phyloP scores from a whole-genome alignment of 2,888 invertebrate genomes.

The Heliconius cydno region DNA sequence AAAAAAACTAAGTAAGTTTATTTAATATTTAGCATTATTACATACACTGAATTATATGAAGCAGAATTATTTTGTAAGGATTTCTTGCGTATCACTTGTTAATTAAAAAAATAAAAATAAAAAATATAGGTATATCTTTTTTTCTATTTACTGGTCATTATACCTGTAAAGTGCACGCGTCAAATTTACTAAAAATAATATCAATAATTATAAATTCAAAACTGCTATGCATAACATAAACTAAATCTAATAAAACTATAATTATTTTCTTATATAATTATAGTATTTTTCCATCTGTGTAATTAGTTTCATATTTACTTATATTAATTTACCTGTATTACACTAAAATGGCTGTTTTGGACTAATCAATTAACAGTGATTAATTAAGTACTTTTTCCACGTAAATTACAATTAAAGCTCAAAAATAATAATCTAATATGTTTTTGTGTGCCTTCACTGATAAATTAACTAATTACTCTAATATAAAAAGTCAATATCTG shows the following conservation, averaged over 20 bases:
- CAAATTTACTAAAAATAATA: neutral
- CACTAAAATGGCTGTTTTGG: neutral
- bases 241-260: too few species aligned
- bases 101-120: too few species aligned
- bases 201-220: neutral
- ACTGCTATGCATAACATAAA: neutral
- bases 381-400: slow-evolving; percentile 14
- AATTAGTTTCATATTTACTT: neutral
- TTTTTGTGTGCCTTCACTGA: neutral
- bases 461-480: neutral
- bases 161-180: neutral
- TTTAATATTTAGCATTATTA: too few species aligned
- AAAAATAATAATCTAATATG: slow-evolving; percentile 11
- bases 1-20: too few species aligned
- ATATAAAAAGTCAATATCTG: slow-evolving; percentile 12
- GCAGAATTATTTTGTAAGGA: too few species aligned
- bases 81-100: too few species aligned
- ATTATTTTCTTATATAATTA: neutral
- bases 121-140: too few species aligned
- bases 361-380: neutral
- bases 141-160: too few species aligned
- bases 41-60: too few species aligned
- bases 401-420: slow-evolving; percentile 3
- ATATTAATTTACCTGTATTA: neutral
- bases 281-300: neutral